Evolutionary conservation across 2,113 vertebrate genomes (phyloP).

Genomic region (Dryoscopus gambensis): DNA sequence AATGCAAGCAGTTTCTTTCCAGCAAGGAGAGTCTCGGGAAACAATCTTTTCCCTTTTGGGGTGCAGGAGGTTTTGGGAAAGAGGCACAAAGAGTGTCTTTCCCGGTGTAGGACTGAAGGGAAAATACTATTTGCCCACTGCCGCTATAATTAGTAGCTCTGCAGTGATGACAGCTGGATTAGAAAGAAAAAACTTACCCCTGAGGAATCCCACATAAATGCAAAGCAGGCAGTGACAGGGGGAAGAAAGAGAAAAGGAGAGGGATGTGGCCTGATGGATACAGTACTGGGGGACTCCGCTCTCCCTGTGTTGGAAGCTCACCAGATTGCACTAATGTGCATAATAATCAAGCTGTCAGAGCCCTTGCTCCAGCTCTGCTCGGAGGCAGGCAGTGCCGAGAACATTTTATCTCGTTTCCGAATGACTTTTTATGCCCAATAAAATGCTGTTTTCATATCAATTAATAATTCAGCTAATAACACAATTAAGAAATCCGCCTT

Average conservation of each 20-base stretch:
- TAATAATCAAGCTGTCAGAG: conserved; percentile 67
- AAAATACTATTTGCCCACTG: neutral
- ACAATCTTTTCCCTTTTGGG: neutral
- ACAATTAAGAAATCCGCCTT: conserved; percentile 67
- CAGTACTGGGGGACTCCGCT: neutral
- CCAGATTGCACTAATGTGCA: conserved; percentile 46
- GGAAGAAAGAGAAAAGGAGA: neutral
- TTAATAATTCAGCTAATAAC: conserved; percentile 77
- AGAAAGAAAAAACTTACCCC: conserved; percentile 26
- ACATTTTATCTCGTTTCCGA: conserved; percentile 72
- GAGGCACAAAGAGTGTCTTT: neutral
- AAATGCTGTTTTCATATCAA: conserved; percentile 76
- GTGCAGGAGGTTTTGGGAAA: neutral
- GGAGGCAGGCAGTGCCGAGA: conserved; percentile 30
- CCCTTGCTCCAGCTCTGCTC: conserved; percentile 22
- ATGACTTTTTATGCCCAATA: conserved; percentile 70
- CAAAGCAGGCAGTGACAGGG: conserved; percentile 7
- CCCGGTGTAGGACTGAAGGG: neutral
- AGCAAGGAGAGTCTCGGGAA: neutral
- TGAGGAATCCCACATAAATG: conserved; percentile 23
- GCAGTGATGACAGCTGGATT: conserved; percentile 8
- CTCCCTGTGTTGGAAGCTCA: conserved; percentile 28
- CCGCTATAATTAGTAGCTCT: neutral
- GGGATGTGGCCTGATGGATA: conserved; percentile 4
- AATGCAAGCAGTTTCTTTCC: neutral